A percentile compares a stretch with the other conserved stretches of the same genome.
Evolutionary conservation across 2,797 vertebrate species (phyloP).

Genomic region (Intellagama lesueurii): DNA sequence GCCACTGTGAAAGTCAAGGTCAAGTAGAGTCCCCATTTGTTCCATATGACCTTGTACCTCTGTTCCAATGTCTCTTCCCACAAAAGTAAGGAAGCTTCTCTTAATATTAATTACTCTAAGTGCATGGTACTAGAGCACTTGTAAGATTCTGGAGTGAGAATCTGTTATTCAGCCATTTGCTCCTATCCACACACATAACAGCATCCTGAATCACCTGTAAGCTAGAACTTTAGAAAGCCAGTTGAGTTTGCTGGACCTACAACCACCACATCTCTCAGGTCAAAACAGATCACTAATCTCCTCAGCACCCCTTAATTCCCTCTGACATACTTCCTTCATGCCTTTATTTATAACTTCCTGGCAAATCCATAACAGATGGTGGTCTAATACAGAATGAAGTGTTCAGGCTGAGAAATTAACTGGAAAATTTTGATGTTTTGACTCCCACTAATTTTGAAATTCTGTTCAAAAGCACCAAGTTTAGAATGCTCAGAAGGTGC

Average conservation of each 20-base stretch:
- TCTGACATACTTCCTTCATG: neutral
- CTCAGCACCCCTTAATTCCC: neutral
- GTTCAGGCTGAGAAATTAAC: constrained; percentile 12
- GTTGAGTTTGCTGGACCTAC: neutral
- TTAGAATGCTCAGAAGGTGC: neutral
- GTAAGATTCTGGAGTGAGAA: neutral
- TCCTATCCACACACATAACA: neutral
- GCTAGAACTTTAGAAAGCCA: neutral
- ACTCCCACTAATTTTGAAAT: neutral
- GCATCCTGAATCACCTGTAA: neutral
- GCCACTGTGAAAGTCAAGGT: neutral
- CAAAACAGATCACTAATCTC: neutral
- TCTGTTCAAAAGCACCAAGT: constrained; percentile 8
- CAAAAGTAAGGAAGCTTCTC: neutral
- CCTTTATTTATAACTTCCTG: neutral
- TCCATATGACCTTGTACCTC: neutral
- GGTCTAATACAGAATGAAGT: constrained; percentile 10
- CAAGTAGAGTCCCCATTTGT: neutral
- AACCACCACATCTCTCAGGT: neutral
- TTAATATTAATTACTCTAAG: neutral
- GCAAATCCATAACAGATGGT: neutral
- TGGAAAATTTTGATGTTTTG: neutral
- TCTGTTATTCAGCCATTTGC: neutral
- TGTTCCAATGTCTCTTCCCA: neutral
- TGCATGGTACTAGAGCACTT: no score